These are phyloP conservation scores for Micronycteris hirsuta DNA, from an alignment of 2,113 vertebrate species.

Conservation along the genomic window DNA sequence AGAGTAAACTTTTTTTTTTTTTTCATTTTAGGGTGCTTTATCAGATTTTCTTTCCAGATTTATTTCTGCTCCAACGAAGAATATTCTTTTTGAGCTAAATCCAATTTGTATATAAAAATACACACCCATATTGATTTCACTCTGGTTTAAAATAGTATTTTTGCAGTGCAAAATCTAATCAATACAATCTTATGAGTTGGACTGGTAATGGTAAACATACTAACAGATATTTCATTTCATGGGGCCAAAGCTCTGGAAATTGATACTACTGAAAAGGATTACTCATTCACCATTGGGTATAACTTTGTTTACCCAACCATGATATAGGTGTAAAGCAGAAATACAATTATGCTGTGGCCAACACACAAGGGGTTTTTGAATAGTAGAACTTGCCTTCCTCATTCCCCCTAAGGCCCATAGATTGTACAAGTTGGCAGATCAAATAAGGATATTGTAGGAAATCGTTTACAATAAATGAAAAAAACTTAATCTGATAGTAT, in stretches of 20 bases:
- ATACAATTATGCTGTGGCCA: constrained; percentile 66
- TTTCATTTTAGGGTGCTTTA: constrained; percentile 62
- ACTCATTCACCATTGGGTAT: constrained; percentile 78
- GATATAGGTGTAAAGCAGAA: constrained; percentile 73
- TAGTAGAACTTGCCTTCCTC: constrained; percentile 60
- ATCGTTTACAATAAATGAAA: constrained; percentile 70
- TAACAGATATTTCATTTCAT: constrained; percentile 83
- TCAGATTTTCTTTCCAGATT: constrained; percentile 68
- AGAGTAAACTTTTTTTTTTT: constrained; percentile 19
- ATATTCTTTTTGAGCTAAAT: constrained; percentile 80
- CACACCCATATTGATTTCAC: constrained; percentile 76
- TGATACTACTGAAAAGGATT: constrained; percentile 77
- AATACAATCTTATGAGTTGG: constrained; percentile 81
- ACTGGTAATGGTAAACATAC: constrained; percentile 81
- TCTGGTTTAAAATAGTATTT: constrained; percentile 83
- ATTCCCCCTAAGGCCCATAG: constrained; percentile 56
- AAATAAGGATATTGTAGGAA: constrained; percentile 63
- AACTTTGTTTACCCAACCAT: constrained; percentile 79
- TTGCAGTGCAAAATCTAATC: constrained; percentile 83
- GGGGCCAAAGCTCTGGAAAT: constrained; percentile 79
- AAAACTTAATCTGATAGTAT: constrained; percentile 62
- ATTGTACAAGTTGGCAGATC: constrained; percentile 65
- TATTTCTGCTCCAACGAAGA: constrained; percentile 77
- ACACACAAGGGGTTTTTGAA: constrained; percentile 68
- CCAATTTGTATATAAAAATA: constrained; percentile 79